Conservation (phyloP, 2,888 invertebrate genomes). For the Volucella bombylans region DNA sequence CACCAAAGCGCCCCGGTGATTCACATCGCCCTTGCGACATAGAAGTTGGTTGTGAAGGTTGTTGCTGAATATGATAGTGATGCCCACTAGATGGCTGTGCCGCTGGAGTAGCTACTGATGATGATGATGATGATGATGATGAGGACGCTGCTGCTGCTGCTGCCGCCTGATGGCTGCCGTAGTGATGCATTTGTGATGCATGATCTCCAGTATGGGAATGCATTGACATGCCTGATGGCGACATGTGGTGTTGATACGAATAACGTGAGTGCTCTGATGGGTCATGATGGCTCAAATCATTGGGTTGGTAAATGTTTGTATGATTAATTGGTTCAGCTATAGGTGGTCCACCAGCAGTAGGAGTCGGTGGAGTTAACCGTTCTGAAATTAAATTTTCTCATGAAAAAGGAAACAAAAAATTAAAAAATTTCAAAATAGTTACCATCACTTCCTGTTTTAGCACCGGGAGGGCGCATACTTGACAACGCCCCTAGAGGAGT, state of each 20-base stretch:
- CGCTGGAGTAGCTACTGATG: conserved; percentile 20
- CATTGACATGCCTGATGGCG: conserved; percentile 76
- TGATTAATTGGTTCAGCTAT: conserved; percentile 80
- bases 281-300: conserved; percentile 69
- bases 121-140: too few relatives aligned
- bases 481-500: conserved; percentile 92
- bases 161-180: conserved; percentile 67
- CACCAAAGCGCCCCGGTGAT: conserved; percentile 57
- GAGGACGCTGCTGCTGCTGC: conserved; percentile 40
- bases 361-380: conserved; percentile 79
- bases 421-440: conserved; percentile 2
- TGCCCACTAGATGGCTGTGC: conserved; percentile 72
- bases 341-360: conserved; percentile 78
- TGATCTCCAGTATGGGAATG: conserved; percentile 77
- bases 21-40: conserved; percentile 75
- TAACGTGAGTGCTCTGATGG: conserved; percentile 67
- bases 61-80: conserved; percentile 77
- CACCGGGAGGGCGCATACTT: conserved; percentile 93
- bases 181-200: conserved; percentile 75
- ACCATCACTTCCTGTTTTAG: conserved; percentile 82
- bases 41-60: conserved; percentile 72
- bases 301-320: conserved; percentile 71
- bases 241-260: conserved; percentile 79
- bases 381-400: conserved; percentile 62
- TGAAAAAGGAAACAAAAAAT: background rate